These are phyloP conservation scores for Drosophila guanche DNA, from an alignment of 1,140 invertebrate genomes.

Conservation along the genomic window DNA sequence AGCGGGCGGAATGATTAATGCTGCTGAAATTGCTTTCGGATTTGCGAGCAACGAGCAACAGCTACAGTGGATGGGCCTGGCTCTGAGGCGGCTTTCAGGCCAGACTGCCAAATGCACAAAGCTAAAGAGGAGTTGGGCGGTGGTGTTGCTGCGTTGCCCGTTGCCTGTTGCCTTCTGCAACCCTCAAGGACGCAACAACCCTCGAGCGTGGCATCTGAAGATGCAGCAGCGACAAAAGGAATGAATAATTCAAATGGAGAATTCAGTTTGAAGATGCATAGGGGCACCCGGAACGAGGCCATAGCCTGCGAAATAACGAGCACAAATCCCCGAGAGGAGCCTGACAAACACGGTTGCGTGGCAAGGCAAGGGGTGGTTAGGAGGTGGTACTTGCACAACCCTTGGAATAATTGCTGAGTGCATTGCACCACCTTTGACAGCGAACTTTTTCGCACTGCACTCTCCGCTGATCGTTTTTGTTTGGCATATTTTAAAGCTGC, in stretches of 20 bases:
- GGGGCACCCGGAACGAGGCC: constrained; percentile 24
- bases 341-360: neutral
- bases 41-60: constrained; percentile 42
- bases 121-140: constrained; percentile 10
- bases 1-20: constrained; percentile 68
- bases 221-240: constrained; percentile 49
- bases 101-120: constrained; percentile 65
- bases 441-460: constrained; percentile 6
- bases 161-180: constrained; percentile 60
- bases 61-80: constrained; percentile 29
- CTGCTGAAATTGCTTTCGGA: constrained; percentile 74
- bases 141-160: constrained; percentile 2
- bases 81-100: constrained; percentile 9
- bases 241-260: constrained; percentile 66
- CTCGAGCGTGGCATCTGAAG: constrained; percentile 25
- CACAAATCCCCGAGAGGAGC: constrained; percentile 40
- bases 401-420: constrained; percentile 47
- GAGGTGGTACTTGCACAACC: neutral
- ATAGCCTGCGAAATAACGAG: constrained; percentile 31
- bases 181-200: constrained; percentile 61
- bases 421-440: constrained; percentile 20
- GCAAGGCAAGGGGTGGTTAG: too few relatives aligned
- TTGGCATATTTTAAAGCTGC: constrained; percentile 9
- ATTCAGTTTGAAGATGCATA: constrained; percentile 52
- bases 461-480: too few relatives aligned